Conservation (phyloP, 2,113 vertebrate species). For the Antennarius striatus region DNA sequence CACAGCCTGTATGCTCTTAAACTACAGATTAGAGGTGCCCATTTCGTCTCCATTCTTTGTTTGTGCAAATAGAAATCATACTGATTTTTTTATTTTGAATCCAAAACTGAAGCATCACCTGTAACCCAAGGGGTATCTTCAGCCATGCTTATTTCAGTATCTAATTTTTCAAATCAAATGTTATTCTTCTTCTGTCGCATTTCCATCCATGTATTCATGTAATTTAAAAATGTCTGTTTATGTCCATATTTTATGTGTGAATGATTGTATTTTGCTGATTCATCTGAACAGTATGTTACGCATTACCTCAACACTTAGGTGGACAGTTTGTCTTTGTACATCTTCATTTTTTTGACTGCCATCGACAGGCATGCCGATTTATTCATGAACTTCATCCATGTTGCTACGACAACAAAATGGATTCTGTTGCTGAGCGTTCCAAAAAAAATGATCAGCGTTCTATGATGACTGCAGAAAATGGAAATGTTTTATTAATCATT, state of each 20-base stretch:
- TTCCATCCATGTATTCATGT: slow-evolving; percentile 27
- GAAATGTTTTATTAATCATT: slow-evolving; percentile 65
- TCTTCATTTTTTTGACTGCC: slow-evolving; percentile 36
- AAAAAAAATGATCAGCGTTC: slow-evolving; percentile 54
- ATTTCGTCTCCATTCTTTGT: slow-evolving; percentile 9
- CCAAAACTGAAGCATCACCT: slow-evolving; percentile 26
- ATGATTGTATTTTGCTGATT: slow-evolving; percentile 77
- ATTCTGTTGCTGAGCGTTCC: slow-evolving; percentile 44
- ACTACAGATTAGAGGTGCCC: slow-evolving; percentile 42
- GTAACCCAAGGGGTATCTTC: slow-evolving; percentile 17
- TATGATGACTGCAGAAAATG: slow-evolving; percentile 63
- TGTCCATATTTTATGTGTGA: slow-evolving; percentile 67
- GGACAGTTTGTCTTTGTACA: slow-evolving; percentile 64
- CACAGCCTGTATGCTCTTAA: slow-evolving; percentile 32
- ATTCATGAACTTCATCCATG: slow-evolving; percentile 46
- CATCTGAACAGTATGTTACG: slow-evolving; percentile 74
- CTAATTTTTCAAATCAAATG: background rate
- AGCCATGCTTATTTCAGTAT: slow-evolving; percentile 16
- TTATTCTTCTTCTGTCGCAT: slow-evolving; percentile 26
- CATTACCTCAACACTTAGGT: slow-evolving; percentile 81
- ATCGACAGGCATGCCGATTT: slow-evolving; percentile 30
- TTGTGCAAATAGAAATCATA: slow-evolving; percentile 25
- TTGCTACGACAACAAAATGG: slow-evolving; percentile 23
- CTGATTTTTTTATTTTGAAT: slow-evolving; percentile 22
- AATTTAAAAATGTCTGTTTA: slow-evolving; percentile 35